These are phyloP conservation scores for Phainopepla nitens DNA, from an alignment of 2,113 vertebrate genomes.

Conservation along the genomic window DNA sequence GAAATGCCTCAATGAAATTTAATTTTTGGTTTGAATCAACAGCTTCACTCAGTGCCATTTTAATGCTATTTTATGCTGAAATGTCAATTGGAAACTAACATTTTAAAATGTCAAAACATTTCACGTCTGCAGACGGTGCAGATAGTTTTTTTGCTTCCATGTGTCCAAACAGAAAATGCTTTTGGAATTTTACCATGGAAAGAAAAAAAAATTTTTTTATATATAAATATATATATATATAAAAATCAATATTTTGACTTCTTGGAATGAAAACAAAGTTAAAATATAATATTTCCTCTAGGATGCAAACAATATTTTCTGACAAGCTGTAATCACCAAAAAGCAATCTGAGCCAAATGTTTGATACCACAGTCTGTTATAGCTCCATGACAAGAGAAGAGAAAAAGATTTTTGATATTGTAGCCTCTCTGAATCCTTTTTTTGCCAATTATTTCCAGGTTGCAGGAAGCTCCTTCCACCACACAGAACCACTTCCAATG, in stretches of 20 bases:
- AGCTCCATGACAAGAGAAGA: not conserved
- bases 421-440: not conserved
- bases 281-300: not conserved
- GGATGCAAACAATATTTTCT: constrained; percentile 13
- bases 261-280: not conserved
- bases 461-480: not conserved
- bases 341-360: not conserved
- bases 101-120: constrained; percentile 64
- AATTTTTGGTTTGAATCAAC: constrained; percentile 33
- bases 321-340: constrained; percentile 15
- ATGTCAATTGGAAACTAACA: constrained; percentile 58
- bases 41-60: constrained; percentile 26
- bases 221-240: not conserved
- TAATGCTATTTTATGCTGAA: constrained; percentile 41
- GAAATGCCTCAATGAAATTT: constrained; percentile 33
- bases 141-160: constrained; percentile 10
- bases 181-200: not conserved
- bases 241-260: constrained; percentile 35
- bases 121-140: not conserved
- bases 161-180: constrained; percentile 36
- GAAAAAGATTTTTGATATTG: not conserved
- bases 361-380: not conserved
- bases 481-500: not conserved
- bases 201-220: not conserved
- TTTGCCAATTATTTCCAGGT: not conserved